Evolutionary conservation across 2,797 vertebrate genomes (phyloP).

Genomic region (Eulemur albifrons): DNA sequence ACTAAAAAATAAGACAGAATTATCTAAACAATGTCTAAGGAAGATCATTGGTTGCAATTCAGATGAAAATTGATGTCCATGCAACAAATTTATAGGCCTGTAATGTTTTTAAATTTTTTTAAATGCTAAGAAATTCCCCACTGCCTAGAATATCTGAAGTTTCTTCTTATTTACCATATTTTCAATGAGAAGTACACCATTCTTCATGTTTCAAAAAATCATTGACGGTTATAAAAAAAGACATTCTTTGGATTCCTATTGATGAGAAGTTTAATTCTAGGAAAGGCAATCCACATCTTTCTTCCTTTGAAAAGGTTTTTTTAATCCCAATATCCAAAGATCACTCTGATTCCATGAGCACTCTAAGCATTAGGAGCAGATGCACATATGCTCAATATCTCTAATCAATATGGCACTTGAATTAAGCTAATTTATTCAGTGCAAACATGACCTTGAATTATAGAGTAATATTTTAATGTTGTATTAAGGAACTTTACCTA

Average conservation of each 20-base stretch:
- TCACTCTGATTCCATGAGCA: constrained; percentile 20
- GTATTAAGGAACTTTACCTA: constrained; percentile 54
- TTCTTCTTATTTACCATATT: background rate
- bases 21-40: background rate
- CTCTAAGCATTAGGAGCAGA: constrained; percentile 35
- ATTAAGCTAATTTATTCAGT: constrained; percentile 77
- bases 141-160: background rate
- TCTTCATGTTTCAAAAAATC: background rate
- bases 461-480: constrained; percentile 74
- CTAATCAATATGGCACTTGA: constrained; percentile 76
- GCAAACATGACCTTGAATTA: constrained; percentile 81
- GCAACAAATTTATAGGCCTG: background rate
- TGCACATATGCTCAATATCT: constrained; percentile 51
- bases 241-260: background rate
- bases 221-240: background rate
- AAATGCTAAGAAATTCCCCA: background rate
- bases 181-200: background rate
- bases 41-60: background rate
- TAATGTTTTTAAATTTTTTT: background rate
- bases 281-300: background rate
- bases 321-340: background rate
- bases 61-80: background rate
- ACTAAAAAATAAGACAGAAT: background rate
- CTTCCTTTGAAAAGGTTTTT: background rate
- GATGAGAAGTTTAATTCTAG: background rate